Evolutionary conservation across 2,888 invertebrate genomes (phyloP), one percentile per base, ranked within the genome.

Genomic region (Nephrocerus scutellatus): DNA sequence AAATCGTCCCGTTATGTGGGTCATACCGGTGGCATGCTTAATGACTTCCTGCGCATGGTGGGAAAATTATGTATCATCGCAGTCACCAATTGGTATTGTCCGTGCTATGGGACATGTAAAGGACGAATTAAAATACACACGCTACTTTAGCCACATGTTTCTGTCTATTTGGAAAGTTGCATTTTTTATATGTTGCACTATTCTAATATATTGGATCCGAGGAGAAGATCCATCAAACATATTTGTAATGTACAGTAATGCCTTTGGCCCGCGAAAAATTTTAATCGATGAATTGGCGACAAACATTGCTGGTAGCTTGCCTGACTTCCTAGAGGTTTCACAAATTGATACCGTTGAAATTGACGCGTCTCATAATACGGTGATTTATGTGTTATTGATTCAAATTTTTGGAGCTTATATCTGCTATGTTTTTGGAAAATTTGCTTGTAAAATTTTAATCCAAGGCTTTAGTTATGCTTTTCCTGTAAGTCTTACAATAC

Each of bases 381-480:
- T 86, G 0, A 68, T 84, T 21, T 84, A 84, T 60, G 82, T 90
- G 1, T 65, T 88, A 32, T 65, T 89, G 7, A 76, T 92, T 24
- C 91, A 92, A 70, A 74, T 91, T 31, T 72, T 83, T 36, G 80
- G 87, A 3, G 82, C 90, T 5, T 89, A 91, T 58, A 72, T 91
- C 33, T 89, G 89, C 55, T 95, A 93, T 59, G 84, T 92, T 51
- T 88, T 91, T 57, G 91, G 90, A 48, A 95, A 95, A 71, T 93
- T 93, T 52, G 91, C 92, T 4, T 93, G 95, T 71, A 93, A 93
- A 71, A 92, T 95, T 57, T 79, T 92, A 56, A 95, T 97, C 51
- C 97, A 97, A 73, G 87, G 92, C 15, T 91, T 95, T 73, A 92
- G 95, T 62, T 96, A 93, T 61, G 93, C 97, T 1, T 88, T 97